These are phyloP conservation scores for Chirona hameri DNA, from an alignment of 2,888 invertebrate genomes.

Conservation along the genomic window DNA sequence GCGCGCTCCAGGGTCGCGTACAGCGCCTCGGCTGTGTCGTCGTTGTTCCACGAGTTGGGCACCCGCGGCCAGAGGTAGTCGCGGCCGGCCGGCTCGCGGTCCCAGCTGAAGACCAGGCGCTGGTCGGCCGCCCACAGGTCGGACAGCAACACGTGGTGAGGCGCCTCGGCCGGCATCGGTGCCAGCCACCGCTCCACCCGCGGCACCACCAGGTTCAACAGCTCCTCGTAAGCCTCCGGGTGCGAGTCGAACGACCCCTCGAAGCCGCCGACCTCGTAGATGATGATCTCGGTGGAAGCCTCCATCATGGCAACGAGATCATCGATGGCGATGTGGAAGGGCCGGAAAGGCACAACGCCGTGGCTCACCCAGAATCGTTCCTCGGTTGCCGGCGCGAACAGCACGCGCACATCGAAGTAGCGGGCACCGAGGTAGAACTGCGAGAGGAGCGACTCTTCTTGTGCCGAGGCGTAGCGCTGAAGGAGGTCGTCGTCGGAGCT, in stretches of 20 bases:
- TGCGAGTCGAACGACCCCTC: neutral
- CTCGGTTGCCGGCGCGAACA: neutral
- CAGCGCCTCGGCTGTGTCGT: neutral
- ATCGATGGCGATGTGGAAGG: neutral
- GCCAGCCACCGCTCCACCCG: constrained; percentile 7
- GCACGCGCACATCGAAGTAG: neutral
- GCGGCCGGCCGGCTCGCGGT: no score
- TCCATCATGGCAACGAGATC: neutral
- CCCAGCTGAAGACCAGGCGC: no score
- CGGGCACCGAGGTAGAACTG: constrained; percentile 3
- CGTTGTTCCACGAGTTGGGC: neutral
- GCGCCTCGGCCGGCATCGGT: neutral
- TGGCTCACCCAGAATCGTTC: constrained; percentile 1
- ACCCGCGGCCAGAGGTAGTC: neutral
- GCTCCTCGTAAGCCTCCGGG: neutral
- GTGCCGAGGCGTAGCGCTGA: neutral
- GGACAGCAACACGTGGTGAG: neutral
- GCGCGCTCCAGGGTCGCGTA: neutral
- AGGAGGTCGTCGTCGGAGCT: neutral
- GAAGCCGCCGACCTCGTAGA: constrained; percentile 2
- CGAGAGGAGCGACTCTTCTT: neutral
- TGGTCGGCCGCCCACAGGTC: neutral
- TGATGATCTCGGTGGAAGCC: neutral
- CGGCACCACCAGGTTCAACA: neutral
- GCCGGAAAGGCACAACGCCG: neutral